Conservation (phyloP, 2,888 invertebrate genomes). For the Arrhopalites spinosus region DNA sequence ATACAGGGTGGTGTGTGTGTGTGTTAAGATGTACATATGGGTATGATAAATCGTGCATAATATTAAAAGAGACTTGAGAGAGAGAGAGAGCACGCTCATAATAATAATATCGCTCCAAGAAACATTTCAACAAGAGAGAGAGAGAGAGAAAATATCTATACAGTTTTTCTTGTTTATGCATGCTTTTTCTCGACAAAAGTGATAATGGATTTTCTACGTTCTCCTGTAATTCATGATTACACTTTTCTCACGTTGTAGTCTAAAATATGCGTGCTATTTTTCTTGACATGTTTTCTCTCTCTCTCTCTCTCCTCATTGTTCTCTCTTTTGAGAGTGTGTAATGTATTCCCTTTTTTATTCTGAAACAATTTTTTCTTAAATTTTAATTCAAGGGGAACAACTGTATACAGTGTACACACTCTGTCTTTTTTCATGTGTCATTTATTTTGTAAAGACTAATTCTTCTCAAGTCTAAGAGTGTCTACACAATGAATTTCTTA, state of each 20-base stretch:
- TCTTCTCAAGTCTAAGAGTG: no score
- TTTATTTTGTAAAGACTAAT: no score
- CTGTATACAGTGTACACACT: not conserved
- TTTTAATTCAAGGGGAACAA: not conserved
- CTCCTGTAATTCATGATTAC: conserved; percentile 19
- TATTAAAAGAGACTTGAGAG: not conserved
- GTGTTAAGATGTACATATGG: not conserved
- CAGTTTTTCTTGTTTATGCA: conserved; percentile 12
- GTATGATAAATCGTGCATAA: not conserved
- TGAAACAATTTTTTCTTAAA: not conserved
- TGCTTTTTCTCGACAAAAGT: conserved; percentile 26
- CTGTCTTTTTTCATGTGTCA: no score
- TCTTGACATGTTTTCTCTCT: conserved; percentile 9
- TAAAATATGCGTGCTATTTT: conserved; percentile 3
- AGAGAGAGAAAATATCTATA: conserved; percentile 2
- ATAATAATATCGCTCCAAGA: conserved; percentile 11
- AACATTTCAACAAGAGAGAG: not conserved
- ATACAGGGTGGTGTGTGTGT: no score
- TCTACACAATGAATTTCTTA: no score
- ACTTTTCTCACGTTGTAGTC: conserved; percentile 29
- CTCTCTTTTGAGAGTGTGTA: not conserved
- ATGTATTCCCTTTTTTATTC: no score
- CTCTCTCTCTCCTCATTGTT: not conserved
- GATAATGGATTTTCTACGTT: conserved; percentile 37
- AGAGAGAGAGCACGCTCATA: conserved; percentile 14